These are phyloP conservation scores for Eurois occulta DNA, from an alignment of 2,888 invertebrate genomes.

Conservation along the genomic window DNA sequence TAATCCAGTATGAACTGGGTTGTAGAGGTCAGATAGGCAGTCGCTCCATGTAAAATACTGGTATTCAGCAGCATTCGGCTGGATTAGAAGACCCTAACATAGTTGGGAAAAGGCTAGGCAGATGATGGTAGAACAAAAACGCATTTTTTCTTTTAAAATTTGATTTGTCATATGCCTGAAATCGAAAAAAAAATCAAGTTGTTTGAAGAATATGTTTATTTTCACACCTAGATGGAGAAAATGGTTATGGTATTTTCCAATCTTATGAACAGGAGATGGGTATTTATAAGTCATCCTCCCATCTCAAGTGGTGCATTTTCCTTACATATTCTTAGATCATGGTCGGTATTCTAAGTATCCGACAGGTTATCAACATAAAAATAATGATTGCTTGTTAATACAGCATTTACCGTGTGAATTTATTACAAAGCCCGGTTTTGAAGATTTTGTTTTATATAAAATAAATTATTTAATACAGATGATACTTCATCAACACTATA, in stretches of 20 bases:
- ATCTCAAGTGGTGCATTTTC: not conserved
- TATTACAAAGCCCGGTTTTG: not conserved
- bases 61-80: too few relatives aligned
- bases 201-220: not conserved
- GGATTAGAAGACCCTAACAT: too few relatives aligned
- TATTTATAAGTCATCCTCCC: not conserved
- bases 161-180: not conserved
- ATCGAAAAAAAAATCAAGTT: not conserved
- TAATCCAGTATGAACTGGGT: too few relatives aligned
- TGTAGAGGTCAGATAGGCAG: too few relatives aligned
- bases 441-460: not conserved
- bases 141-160: too few relatives aligned
- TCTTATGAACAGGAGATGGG: not conserved
- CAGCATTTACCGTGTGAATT: conserved; percentile 5
- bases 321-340: conserved; percentile 16
- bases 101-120: too few relatives aligned
- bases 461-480: not conserved
- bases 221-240: not conserved
- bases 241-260: not conserved
- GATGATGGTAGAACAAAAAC: too few relatives aligned
- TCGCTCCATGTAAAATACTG: too few relatives aligned
- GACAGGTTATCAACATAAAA: not conserved
- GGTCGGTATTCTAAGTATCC: not conserved
- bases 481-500: not conserved
- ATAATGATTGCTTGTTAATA: conserved; percentile 2